Conservation (phyloP, 2,888 invertebrate genomes). For the Emesis russula region DNA sequence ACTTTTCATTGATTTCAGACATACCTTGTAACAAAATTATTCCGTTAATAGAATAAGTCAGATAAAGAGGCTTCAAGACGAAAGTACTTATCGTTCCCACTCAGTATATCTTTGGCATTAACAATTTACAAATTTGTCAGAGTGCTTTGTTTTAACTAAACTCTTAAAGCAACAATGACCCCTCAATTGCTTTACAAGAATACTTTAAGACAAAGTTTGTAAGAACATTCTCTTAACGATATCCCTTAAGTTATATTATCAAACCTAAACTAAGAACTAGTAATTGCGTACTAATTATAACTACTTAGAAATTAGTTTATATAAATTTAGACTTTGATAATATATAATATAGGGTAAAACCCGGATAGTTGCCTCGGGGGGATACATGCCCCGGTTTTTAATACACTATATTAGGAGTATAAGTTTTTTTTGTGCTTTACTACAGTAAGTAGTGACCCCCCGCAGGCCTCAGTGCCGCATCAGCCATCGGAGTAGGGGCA, state of each 20-base stretch:
- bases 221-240: neutral
- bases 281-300: neutral
- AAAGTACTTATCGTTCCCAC: neutral
- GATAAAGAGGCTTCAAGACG: neutral
- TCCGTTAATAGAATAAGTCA: neutral
- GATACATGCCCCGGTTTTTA: too few species aligned
- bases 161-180: conserved; percentile 12
- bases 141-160: conserved; percentile 16
- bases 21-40: neutral
- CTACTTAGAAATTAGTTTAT: neutral
- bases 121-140: conserved; percentile 2
- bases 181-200: conserved; percentile 8
- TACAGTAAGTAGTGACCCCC: neutral
- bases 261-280: neutral
- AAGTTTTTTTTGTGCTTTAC: too few species aligned
- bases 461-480: conserved; percentile 4
- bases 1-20: neutral
- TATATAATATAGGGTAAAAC: too few species aligned
- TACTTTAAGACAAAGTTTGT: neutral
- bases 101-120: neutral
- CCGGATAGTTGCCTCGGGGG: too few species aligned
- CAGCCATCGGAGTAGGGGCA: neutral
- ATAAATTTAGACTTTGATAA: too few species aligned
- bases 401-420: too few species aligned
- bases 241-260: neutral